A percentile compares a stretch with the other conserved stretches of the same genome.
These are phyloP conservation scores for Dromococcyx pavoninus DNA, from an alignment of 2,797 vertebrate genomes.

Conservation along the genomic window DNA sequence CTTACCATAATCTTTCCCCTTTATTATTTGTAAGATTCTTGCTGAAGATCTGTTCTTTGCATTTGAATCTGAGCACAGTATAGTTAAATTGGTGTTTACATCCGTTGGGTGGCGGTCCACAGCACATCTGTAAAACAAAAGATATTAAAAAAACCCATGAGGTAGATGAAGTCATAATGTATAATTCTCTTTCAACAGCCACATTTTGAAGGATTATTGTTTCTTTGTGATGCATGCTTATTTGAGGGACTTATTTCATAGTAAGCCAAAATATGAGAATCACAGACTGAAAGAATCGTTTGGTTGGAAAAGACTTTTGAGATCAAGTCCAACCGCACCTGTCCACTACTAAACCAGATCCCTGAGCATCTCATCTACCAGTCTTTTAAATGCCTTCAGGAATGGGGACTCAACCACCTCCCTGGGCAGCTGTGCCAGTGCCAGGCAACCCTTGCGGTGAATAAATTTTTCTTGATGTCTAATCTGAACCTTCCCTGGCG, in stretches of 20 bases:
- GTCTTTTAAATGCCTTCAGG: too few species aligned
- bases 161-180: background rate
- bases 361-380: too few species aligned
- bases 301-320: too few species aligned
- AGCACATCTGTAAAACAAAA: slow-evolving; percentile 84
- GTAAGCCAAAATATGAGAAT: background rate
- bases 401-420: too few species aligned
- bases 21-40: slow-evolving; percentile 93
- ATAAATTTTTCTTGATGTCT: too few species aligned
- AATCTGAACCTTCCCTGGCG: too few species aligned
- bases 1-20: slow-evolving; percentile 97
- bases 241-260: background rate
- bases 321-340: too few species aligned
- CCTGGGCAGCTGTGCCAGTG: too few species aligned
- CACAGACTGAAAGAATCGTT: too few species aligned
- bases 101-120: slow-evolving; percentile 89
- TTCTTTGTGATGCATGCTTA: background rate
- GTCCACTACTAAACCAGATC: too few species aligned
- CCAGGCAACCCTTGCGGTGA: too few species aligned
- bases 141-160: background rate
- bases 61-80: slow-evolving; percentile 93
- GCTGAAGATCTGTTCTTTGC: slow-evolving; percentile 91
- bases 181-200: background rate
- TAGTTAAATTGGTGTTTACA: slow-evolving; percentile 88
- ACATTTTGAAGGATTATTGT: background rate